phyloP scores from a whole-genome alignment of 2,797 vertebrate genomes.

The Falco peregrinus region DNA sequence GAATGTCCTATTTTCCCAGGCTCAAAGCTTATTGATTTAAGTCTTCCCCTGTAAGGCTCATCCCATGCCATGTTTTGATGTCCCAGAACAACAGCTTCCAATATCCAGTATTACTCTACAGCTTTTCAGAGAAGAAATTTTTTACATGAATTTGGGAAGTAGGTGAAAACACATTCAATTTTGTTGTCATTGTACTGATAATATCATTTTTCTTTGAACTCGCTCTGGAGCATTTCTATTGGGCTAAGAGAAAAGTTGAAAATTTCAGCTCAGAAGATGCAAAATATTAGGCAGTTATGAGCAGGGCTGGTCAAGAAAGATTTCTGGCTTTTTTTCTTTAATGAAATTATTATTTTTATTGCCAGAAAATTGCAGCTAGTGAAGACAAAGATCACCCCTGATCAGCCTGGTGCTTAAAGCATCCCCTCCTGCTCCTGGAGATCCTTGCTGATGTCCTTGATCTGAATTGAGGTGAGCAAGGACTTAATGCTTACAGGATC shows the following conservation, averaged over 20 bases:
- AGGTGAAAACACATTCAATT: neutral
- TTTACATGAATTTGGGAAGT: neutral
- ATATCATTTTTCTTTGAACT: neutral
- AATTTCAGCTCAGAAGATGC: neutral
- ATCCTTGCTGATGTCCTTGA: neutral
- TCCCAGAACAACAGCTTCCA: neutral
- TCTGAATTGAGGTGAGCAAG: neutral
- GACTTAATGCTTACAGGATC: neutral
- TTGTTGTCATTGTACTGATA: neutral
- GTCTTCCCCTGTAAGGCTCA: neutral
- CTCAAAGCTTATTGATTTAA: constrained; percentile 30
- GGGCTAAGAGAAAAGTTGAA: neutral
- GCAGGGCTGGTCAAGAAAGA: neutral
- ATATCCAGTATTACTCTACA: neutral
- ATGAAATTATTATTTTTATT: neutral
- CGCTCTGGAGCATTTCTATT: neutral
- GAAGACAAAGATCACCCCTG: neutral
- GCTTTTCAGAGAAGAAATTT: neutral
- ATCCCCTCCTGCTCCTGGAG: neutral
- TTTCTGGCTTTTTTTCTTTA: neutral
- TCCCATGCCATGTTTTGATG: constrained; percentile 4
- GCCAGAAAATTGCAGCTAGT: neutral
- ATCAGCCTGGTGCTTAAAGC: neutral
- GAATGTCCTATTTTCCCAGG: constrained; percentile 8
- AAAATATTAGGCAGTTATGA: neutral